A percentile compares a stretch with the other conserved stretches of the same genome.
These are phyloP conservation scores for Dicranocentrus wangi DNA, from an alignment of 2,888 invertebrate genomes.

Conservation along the genomic window DNA sequence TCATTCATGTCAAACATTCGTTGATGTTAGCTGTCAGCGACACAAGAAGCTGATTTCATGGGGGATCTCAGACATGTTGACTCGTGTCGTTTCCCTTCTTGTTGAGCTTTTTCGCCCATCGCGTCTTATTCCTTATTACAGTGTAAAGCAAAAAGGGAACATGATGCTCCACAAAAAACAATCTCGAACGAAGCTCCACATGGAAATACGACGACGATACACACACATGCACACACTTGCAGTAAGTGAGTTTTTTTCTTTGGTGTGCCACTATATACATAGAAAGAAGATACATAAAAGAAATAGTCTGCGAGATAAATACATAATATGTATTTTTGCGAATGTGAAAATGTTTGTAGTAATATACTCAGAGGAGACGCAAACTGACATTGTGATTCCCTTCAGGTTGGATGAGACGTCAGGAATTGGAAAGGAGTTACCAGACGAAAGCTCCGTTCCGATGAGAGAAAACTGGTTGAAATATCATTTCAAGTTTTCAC, in stretches of 20 bases:
- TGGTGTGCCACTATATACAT: too few species aligned
- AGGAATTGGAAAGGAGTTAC: constrained; percentile 27
- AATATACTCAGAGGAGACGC: constrained; percentile 51
- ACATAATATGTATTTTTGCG: too few species aligned
- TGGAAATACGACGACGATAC: not conserved
- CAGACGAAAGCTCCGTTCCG: not conserved
- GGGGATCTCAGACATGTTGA: constrained; percentile 53
- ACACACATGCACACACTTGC: not conserved
- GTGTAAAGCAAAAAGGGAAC: not conserved
- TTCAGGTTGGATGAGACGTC: constrained; percentile 53
- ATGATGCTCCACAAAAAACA: not conserved
- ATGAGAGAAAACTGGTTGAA: constrained; percentile 15
- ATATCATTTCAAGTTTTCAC: constrained; percentile 35
- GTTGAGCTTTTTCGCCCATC: not conserved
- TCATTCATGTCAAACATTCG: constrained; percentile 59
- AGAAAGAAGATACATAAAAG: too few species aligned
- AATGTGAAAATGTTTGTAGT: too few species aligned
- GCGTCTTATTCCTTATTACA: constrained; percentile 8
- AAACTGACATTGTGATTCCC: constrained; percentile 55
- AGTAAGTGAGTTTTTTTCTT: too few species aligned
- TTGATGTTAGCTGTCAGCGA: constrained; percentile 53
- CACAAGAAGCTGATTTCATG: constrained; percentile 55
- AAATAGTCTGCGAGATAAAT: too few species aligned
- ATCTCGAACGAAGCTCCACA: not conserved
- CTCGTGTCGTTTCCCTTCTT: constrained; percentile 43